phyloP scores from a whole-genome alignment of 2,888 invertebrate genomes.

The Standfussiana lucernea region DNA sequence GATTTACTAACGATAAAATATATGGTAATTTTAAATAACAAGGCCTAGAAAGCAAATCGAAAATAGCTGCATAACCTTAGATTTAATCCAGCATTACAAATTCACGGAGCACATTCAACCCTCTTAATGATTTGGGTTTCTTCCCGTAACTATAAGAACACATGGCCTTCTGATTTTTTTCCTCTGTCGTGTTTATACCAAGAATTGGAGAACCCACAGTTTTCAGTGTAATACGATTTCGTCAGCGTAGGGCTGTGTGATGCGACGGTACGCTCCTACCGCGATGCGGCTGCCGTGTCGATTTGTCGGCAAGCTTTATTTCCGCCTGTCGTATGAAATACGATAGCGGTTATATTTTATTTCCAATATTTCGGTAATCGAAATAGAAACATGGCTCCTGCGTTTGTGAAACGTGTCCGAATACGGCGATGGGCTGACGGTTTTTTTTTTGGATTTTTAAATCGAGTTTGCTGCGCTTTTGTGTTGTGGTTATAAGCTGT shows the following conservation, averaged over 20 bases:
- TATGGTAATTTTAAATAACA: not conserved
- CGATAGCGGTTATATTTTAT: slow-evolving; percentile 87
- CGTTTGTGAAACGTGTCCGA: slow-evolving; percentile 73
- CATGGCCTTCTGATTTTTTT: not conserved
- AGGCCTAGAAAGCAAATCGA: not conserved
- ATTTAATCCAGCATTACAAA: not conserved
- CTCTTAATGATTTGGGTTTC: not conserved
- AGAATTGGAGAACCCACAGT: not conserved
- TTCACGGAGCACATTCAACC: not conserved
- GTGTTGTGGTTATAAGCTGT: slow-evolving; percentile 20
- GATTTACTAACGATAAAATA: not conserved
- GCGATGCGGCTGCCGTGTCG: slow-evolving; percentile 67
- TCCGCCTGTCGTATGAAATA: slow-evolving; percentile 87
- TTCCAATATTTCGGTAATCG: slow-evolving; percentile 84
- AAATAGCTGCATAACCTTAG: not conserved
- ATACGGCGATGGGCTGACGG: slow-evolving; percentile 49
- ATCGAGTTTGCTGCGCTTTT: slow-evolving; percentile 47
- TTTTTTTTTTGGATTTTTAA: slow-evolving; percentile 64
- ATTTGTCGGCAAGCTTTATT: slow-evolving; percentile 85
- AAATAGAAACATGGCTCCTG: slow-evolving; percentile 81
- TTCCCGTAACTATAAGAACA: not conserved
- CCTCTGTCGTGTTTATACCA: not conserved
- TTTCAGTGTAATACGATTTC: slow-evolving; percentile 45
- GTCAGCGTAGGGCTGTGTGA: slow-evolving; percentile 37
- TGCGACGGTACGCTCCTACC: slow-evolving; percentile 48